These are phyloP conservation scores for Andrena bicolor DNA, from an alignment of 2,888 invertebrate species.

Conservation along the genomic window DNA sequence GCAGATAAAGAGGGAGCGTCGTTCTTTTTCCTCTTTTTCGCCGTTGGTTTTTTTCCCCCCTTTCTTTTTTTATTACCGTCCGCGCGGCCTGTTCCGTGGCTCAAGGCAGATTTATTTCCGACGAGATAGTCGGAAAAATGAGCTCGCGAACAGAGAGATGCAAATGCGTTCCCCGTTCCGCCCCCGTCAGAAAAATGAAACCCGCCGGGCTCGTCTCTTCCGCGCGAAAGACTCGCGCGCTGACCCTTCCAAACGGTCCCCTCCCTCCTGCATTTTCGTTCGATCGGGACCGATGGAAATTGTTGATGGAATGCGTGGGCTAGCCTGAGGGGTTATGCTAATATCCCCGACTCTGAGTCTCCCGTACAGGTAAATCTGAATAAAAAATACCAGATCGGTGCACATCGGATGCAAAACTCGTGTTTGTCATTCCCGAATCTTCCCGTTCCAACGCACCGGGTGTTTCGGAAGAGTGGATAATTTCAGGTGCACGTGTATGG, in stretches of 20 bases:
- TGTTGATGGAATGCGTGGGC: not conserved
- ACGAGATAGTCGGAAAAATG: constrained; percentile 69
- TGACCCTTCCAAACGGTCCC: constrained; percentile 39
- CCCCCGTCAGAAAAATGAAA: constrained; percentile 66
- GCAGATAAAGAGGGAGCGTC: constrained; percentile 61
- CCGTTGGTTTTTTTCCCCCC: not conserved
- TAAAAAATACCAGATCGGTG: no score
- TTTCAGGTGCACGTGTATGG: not conserved
- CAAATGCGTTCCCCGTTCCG: constrained; percentile 46
- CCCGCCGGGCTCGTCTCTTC: constrained; percentile 24
- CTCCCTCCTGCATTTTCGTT: constrained; percentile 1
- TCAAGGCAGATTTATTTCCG: constrained; percentile 68
- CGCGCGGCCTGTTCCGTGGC: constrained; percentile 55
- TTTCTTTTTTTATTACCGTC: constrained; percentile 51
- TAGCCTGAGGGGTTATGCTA: not conserved
- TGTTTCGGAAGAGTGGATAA: not conserved
- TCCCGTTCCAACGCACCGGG: not conserved
- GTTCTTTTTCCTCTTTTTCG: constrained; percentile 7
- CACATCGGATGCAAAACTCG: no score
- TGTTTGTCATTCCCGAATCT: no score
- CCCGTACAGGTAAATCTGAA: not conserved
- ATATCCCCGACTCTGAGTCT: not conserved
- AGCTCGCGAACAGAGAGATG: constrained; percentile 67
- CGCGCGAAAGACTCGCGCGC: constrained; percentile 6
- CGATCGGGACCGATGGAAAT: constrained; percentile 17